Evolutionary conservation across 92 coral and sea anemone genomes (phyloP).

Genomic region (Scolanthus callimorphus): DNA sequence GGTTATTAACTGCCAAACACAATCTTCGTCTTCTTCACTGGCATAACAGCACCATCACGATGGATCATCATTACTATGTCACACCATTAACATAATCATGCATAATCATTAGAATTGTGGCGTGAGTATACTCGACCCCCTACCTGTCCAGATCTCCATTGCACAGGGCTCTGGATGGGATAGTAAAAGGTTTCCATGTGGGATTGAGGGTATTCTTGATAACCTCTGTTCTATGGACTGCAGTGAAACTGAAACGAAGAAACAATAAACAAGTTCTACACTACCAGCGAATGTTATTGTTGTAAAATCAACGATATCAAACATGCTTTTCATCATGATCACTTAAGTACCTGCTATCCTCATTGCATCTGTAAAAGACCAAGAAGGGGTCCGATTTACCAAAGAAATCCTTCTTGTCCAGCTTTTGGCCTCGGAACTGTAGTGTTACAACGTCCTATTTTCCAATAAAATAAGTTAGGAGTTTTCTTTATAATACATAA

Average conservation of each 20-base stretch:
- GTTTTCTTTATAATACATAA: not conserved
- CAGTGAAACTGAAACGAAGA: conserved; percentile 61
- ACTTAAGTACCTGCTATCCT: conserved; percentile 75
- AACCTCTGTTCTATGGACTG: conserved; percentile 92
- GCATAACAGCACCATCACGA: too few species aligned
- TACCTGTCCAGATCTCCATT: conserved; percentile 94
- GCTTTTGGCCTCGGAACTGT: conserved; percentile 83
- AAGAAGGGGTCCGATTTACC: conserved; percentile 98
- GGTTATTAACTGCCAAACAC: too few species aligned
- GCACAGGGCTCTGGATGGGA: conserved; percentile 82
- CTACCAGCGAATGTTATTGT: too few species aligned
- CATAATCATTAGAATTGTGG: too few species aligned
- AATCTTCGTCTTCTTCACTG: too few species aligned
- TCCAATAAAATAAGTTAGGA: not conserved
- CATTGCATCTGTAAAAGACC: conserved; percentile 91
- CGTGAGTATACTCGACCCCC: too few species aligned
- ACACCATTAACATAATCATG: too few species aligned
- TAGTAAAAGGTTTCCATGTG: conserved; percentile 72
- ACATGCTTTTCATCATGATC: too few species aligned
- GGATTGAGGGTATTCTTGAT: conserved; percentile 93
- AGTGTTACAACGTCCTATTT: conserved; percentile 80
- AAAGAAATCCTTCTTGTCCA: conserved; percentile 94
- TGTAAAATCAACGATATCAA: too few species aligned
- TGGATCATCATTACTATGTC: too few species aligned
- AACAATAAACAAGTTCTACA: too few species aligned